A percentile compares a stretch with the other conserved stretches of the same genome.
These are phyloP conservation scores for Acanthiza pusilla DNA, from an alignment of 2,797 vertebrate genomes.

Conservation along the genomic window DNA sequence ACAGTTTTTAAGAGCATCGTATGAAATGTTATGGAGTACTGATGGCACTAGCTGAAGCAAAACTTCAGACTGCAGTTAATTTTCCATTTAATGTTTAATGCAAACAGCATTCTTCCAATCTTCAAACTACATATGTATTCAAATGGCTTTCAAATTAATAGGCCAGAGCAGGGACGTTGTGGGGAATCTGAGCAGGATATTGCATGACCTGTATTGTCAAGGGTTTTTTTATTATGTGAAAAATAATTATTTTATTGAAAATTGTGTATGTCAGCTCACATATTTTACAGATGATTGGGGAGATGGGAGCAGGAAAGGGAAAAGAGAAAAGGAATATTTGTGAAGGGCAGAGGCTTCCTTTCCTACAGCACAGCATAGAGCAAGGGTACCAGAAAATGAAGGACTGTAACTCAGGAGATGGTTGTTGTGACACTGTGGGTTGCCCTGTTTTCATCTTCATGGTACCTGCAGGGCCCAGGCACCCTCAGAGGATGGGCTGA, in stretches of 20 bases:
- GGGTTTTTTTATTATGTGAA: neutral
- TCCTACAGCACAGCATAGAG: neutral
- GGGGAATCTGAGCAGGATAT: neutral
- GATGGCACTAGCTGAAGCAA: neutral
- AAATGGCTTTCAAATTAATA: neutral
- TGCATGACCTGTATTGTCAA: neutral
- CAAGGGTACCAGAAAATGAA: neutral
- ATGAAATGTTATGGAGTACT: neutral
- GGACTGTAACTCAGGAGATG: neutral
- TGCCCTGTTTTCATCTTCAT: neutral
- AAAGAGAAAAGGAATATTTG: neutral
- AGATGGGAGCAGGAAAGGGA: neutral
- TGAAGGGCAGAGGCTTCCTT: neutral
- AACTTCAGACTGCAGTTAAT: neutral
- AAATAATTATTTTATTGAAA: neutral
- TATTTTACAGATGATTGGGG: neutral
- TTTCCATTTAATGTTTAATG: neutral
- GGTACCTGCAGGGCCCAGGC: neutral
- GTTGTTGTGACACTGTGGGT: neutral
- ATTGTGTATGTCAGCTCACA: neutral
- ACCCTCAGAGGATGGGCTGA: neutral
- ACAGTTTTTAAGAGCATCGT: neutral
- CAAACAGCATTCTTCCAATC: neutral
- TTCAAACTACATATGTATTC: neutral
- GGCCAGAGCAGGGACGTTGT: neutral